Evolutionary conservation across 2,797 vertebrate species (phyloP), one percentile per base, ranked within the genome.

Genomic region (Coregonus sp.): DNA sequence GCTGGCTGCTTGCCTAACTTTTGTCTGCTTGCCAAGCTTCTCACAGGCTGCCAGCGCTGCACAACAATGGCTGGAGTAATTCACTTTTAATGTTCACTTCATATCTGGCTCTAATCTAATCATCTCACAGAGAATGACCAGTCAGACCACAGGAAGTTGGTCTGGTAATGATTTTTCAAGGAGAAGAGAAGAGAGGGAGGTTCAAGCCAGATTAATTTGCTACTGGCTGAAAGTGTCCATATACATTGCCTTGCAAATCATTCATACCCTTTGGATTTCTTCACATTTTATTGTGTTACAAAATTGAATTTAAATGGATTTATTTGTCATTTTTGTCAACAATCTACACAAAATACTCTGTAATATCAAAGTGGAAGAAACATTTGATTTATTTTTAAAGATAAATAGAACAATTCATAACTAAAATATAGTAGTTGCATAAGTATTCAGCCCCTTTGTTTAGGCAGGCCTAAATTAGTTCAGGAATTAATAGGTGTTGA

Each of bases 171-270:
- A 80, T 18, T 88, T 84, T 80, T 54, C 25, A 67, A 59, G 65
- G 76, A 77, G 1, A 9, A 5, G 37, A 74, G 47, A 65, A 70
- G n/a, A 51, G 51, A 75, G 33, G 12, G 20, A 65, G 11, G 35
- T 78, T 81, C 63, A 70, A 25, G 77, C 69, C 80, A 86, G 78
- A 81, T 77, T 82, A 18, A 86, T 90, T 87, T 82, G 77, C 80
- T 81, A 81, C 71, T 70, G 51, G 75, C 61, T 78, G 70, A 88
- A 80, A 20, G 54, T 75, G 81, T 75, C 47, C 35, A 72, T 61
- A 67, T 73, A 75, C 20, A 65, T 14, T 56, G 61, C 52, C 52
- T 47, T 47, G 31, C 51, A 61, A 16, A 51, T 78, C 76, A 73
- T 81, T 81, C 5, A 47, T 12, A 47, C 9, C 40, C 40, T 2